These are phyloP conservation scores for Xiphorhynchus erythropygius DNA, from an alignment of 2,797 vertebrate genomes.

Conservation along the genomic window DNA sequence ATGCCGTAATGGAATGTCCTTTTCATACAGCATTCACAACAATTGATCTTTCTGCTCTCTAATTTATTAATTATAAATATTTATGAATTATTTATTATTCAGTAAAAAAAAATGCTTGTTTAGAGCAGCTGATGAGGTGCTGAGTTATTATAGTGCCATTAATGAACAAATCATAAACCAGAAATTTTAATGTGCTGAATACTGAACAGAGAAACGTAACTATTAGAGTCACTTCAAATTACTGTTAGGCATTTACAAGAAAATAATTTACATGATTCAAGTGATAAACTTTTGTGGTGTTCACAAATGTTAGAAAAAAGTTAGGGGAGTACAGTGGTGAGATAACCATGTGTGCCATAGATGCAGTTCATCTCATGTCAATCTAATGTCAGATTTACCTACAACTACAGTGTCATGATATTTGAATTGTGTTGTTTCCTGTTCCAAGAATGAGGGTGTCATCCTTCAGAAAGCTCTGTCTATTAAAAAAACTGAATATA, in stretches of 20 bases:
- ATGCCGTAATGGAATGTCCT: conserved; percentile 48
- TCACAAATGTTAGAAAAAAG: neutral
- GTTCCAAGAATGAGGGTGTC: neutral
- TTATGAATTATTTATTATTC: conserved; percentile 67
- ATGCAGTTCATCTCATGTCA: neutral
- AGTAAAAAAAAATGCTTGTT: conserved; percentile 39
- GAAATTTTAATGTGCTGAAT: conserved; percentile 56
- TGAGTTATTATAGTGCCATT: conserved; percentile 58
- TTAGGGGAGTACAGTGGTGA: neutral
- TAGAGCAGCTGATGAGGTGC: conserved; percentile 61
- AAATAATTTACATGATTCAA: conserved; percentile 5
- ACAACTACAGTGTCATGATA: neutral
- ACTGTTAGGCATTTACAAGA: conserved; percentile 7
- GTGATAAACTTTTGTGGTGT: neutral
- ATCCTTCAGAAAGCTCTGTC: neutral
- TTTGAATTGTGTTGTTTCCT: neutral
- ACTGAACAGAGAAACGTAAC: conserved; percentile 33
- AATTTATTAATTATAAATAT: conserved; percentile 70
- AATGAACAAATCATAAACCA: conserved; percentile 61
- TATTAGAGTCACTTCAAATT: conserved; percentile 47
- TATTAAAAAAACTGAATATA: neutral
- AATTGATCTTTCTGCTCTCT: conserved; percentile 54
- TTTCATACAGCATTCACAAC: conserved; percentile 31
- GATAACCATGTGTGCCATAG: neutral
- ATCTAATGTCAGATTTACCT: neutral